phyloP scores from a whole-genome alignment of 2,797 vertebrate species.

The Holocentrus rufus region DNA sequence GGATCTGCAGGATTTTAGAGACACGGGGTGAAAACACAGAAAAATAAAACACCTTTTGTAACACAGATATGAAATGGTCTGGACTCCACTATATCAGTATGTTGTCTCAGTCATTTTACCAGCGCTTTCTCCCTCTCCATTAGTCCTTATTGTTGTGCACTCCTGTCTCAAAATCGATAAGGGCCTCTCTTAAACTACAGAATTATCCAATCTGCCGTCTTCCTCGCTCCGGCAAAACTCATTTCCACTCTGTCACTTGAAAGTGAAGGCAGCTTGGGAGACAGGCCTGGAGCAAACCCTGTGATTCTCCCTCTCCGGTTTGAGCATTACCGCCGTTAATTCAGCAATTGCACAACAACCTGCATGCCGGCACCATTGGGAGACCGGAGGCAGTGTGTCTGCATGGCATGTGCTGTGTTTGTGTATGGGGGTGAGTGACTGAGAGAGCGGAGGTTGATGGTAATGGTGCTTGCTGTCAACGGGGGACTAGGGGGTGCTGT shows the following conservation, averaged over 20 bases:
- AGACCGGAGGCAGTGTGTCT: constrained; percentile 5
- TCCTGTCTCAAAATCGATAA: constrained; percentile 59
- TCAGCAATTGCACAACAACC: constrained; percentile 36
- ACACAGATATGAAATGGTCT: background rate
- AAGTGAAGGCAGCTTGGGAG: constrained; percentile 40
- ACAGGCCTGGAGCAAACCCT: constrained; percentile 29
- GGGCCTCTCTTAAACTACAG: constrained; percentile 48
- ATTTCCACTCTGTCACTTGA: constrained; percentile 62
- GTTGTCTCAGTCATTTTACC: constrained; percentile 19
- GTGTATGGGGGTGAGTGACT: background rate
- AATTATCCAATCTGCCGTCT: constrained; percentile 58
- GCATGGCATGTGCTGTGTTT: background rate
- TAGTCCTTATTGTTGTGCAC: constrained; percentile 36
- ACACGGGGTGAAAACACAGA: background rate
- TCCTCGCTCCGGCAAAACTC: constrained; percentile 47
- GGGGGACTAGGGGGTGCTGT: constrained; percentile 28
- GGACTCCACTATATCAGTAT: constrained; percentile 14
- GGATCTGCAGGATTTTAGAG: constrained; percentile 1
- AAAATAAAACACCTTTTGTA: background rate
- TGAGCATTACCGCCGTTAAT: constrained; percentile 21
- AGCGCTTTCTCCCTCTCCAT: constrained; percentile 17
- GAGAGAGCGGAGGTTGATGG: constrained; percentile 3
- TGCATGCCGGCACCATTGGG: background rate
- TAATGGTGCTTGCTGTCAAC: constrained; percentile 11
- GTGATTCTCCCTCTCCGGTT: constrained; percentile 26